Base-by-base conservation (phyloP, 1,140 invertebrate genomes). In the Drosophila pruinosa region DNA sequence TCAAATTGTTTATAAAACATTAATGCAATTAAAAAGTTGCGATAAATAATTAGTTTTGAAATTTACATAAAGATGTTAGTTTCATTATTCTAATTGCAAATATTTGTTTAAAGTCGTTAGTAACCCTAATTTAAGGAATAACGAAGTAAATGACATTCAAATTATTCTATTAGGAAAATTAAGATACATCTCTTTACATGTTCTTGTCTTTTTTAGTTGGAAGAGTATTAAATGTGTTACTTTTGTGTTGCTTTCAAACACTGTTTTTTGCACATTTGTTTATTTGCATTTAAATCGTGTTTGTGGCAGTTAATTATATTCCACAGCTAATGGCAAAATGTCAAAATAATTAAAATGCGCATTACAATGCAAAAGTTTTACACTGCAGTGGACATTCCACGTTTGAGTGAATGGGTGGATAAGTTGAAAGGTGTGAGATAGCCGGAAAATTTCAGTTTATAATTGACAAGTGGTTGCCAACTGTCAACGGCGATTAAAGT, bases 271-370 rank as follows among this genome's bases (percentile, higher is more conserved):
- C 39, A 67, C 61, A 19, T 65, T 86, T 81, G 78, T 81, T 77
- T 71, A 78, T 75, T 80, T 74, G 59, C 75, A 76, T 77, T 86
- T 74, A 78, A 81, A 78, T 81, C 67, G 74, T 82, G 82, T 78
- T 86, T 78, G 61, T 70, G 78, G 78, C 73, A 88, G 82, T 86
- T 86, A 86, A 86, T 88, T 86, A 88, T 86, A 78, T 88, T 86
- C 78, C 47, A 78, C 78, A 88, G 82, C 82, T 82, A 86, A 88
- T 82, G 82, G 82, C 74, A 64, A 86, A 82, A 88, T 88, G 82
- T 86, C 82, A 86, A 88, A 86, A 82, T 88, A 86, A 86, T 88
- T 86, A 88, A 86, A 86, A 82, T 67, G 50, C 38, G 65, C 54
- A 19, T 61, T 59, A 53, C 77, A 68, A 28, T 36, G 65, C 38